phyloP scores from a whole-genome alignment of 2,797 vertebrate species.

The Falco berigora region DNA sequence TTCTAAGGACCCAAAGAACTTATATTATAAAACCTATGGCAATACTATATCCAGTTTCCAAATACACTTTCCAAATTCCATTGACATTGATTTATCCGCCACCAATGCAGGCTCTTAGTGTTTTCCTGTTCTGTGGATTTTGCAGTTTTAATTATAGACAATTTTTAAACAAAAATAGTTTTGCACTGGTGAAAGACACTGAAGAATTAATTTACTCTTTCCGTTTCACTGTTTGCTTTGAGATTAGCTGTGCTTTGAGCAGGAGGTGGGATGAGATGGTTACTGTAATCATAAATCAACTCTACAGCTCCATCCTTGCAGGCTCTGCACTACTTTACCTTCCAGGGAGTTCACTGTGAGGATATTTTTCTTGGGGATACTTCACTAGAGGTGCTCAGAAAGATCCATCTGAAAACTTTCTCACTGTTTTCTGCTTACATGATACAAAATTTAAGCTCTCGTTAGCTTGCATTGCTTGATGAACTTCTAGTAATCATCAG shows the following conservation, averaged over 20 bases:
- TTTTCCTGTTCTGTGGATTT: background rate
- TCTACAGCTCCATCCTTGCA: background rate
- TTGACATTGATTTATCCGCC: background rate
- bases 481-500: background rate
- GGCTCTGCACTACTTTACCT: background rate
- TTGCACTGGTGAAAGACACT: background rate
- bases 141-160: background rate
- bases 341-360: background rate
- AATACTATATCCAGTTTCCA: background rate
- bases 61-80: background rate
- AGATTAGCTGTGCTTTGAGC: background rate
- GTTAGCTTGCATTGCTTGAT: background rate
- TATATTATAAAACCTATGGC: background rate
- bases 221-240: background rate
- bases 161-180: background rate
- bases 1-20: background rate
- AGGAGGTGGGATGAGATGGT: background rate
- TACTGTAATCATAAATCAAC: background rate
- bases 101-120: background rate
- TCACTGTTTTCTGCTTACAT: background rate
- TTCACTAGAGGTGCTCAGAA: background rate
- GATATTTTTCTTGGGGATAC: background rate
- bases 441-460: background rate
- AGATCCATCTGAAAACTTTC: background rate
- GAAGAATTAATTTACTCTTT: background rate